Conservation (phyloP, 2,797 vertebrate species). For the Pseudocheirus occidentalis region DNA sequence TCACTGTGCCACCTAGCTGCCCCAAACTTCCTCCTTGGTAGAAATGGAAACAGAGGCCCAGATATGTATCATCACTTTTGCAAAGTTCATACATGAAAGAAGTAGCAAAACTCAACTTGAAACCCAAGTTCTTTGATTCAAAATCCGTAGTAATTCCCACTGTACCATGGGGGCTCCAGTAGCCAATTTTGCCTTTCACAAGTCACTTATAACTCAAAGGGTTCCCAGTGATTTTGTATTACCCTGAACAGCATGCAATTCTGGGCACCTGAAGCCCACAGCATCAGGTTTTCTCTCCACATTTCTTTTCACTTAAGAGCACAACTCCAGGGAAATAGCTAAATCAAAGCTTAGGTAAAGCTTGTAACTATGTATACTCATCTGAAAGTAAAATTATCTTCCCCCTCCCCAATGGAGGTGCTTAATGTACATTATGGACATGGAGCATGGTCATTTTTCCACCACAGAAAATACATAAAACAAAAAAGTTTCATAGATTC, state of each 20-base stretch:
- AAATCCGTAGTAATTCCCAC: background rate
- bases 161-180: accelerated
- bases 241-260: background rate
- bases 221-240: background rate
- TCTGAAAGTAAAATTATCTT: background rate
- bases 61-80: background rate
- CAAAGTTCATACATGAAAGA: background rate
- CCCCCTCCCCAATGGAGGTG: background rate
- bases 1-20: no score
- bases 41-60: background rate
- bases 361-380: background rate
- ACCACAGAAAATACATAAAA: background rate
- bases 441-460: background rate
- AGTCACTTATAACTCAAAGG: background rate
- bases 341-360: background rate
- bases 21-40: no score
- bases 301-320: background rate
- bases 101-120: background rate
- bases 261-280: background rate
- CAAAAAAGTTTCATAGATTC: background rate
- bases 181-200: background rate
- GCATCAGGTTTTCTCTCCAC: background rate
- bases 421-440: background rate
- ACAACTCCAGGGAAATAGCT: background rate
- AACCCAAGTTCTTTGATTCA: background rate